Evolutionary conservation across 2,888 invertebrate genomes (phyloP), one percentile per base, ranked within the genome.

Genomic region (Scaptomyza parva): DNA sequence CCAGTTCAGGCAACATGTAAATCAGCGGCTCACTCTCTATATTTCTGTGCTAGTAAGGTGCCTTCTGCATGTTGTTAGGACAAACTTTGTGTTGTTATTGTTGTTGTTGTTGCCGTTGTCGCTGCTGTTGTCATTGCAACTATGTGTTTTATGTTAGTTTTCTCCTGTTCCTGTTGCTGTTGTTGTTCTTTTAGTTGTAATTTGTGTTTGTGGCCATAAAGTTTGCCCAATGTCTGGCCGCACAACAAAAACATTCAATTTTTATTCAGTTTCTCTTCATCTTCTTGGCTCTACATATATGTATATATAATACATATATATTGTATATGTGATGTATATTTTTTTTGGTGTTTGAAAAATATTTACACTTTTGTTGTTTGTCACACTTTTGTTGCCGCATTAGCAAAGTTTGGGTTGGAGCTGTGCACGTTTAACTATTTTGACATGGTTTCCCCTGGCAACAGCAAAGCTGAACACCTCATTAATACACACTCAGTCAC

Each of bases 191-290:
- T 53, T 63, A 58, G 75, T 64, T 82, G 84, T 82, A 78, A 86
- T 85, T 85, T 84, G 82, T 86, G 74, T 77, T 81, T 84, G 79
- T 76, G 75, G 79, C 70, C 70, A 78, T 76, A 85, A 85, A 84
- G 82, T 84, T 84, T 71, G 62, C 59, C 62, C 64, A 50, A 37
- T 57, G 55, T 63, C 64, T 71, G 76, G 58, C 69, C 70, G 44
- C 71, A 77, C 61, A 76, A 67, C 59, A 65, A 71, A 73, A 60
- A 66, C 66, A 77, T 76, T 74, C 68, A 74, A 65, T 72, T 85
- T 71, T 69, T 50, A 47, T 64, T 44, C 28, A 55, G 26, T 44
- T 53, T 50, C 12, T 22, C 26, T 17, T 24, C 35, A 17, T 14
- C 22, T 35, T 47, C 9, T 30, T 28, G 33, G 37, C 52, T 50